These are phyloP conservation scores for Cantharis rustica DNA, from an alignment of 2,888 invertebrate genomes.

Conservation along the genomic window DNA sequence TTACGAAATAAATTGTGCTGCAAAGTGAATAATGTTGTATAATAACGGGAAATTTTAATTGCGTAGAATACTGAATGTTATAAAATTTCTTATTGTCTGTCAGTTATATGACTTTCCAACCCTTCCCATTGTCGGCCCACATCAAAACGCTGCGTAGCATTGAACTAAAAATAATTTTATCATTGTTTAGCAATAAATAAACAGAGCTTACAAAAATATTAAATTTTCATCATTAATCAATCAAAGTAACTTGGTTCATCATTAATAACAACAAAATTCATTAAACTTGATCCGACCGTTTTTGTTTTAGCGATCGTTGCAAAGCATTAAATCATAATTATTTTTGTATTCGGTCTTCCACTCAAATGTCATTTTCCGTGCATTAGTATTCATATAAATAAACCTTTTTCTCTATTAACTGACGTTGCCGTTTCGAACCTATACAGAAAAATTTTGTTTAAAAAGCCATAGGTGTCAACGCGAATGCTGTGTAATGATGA, in stretches of 20 bases:
- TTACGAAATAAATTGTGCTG: neutral
- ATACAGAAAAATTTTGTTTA: neutral
- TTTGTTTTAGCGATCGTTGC: slow-evolving; percentile 8
- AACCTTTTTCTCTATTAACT: neutral
- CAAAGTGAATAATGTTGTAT: neutral
- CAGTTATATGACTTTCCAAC: neutral
- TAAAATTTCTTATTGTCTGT: slow-evolving; percentile 5
- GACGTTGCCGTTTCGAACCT: neutral
- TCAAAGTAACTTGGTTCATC: neutral
- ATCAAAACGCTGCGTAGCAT: neutral
- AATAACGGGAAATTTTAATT: slow-evolving; percentile 1
- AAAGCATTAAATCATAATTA: slow-evolving; percentile 23
- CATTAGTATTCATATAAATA: slow-evolving; percentile 5
- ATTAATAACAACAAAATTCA: slow-evolving; percentile 11
- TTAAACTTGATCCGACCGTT: slow-evolving; percentile 1
- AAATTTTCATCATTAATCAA: neutral
- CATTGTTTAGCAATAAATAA: slow-evolving; percentile 12
- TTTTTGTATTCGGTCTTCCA: slow-evolving; percentile 16
- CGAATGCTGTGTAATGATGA: slow-evolving; percentile 22
- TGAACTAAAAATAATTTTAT: neutral
- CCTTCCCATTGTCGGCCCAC: slow-evolving; percentile 1
- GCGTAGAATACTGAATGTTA: neutral
- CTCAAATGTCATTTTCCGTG: slow-evolving; percentile 7
- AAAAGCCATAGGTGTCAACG: slow-evolving; percentile 11
- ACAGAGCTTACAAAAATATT: slow-evolving; percentile 1